Evolutionary conservation across 1,140 invertebrate genomes (phyloP), one percentile per base, ranked within the genome.

Genomic region (Asbolus verrucosus): DNA sequence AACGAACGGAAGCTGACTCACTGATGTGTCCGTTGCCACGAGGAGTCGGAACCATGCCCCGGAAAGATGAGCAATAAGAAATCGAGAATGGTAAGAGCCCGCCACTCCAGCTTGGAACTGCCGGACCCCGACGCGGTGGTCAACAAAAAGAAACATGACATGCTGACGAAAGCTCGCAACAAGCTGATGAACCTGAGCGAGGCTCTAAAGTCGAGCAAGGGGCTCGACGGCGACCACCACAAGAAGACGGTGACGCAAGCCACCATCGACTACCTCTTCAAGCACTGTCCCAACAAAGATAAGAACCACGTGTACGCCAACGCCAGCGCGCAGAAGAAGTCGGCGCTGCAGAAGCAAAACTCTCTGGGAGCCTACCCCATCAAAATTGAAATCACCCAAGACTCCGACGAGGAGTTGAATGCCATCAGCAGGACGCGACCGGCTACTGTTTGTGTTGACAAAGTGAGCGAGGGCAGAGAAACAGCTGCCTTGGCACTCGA

Each of bases 401-500:
- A 73, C 80, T 78, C 71, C 1, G 69, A 81, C 79, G 60, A 73
- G 19, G 73, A 73, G 27, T 65, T 39, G 5, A 61, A 74, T 79
- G 81, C 76, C 79, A 83, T 77, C 73, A 84, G 30, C 80, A 82
- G 80, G 75, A 80, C 18, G 74, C 81, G 75, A 75, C 82, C 67
- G 69, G 81, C 71, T 63, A 83, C 71, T 73, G 83, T 76, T 75
- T 86, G 76, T 79, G 82, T 62, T 71, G 83, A 75, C 70, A 78
- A 71, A 19, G 62, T 65, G 15, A 65, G 81, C 79, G 73, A 84
- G 77, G 76, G 69, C 77, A 46, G 74, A 75, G 77, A 83, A 80
- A 69, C 76, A 71, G 75, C 81, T 76, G 76, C 77, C 78, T 82
- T 87, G 67, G 81, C 79, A 21, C 82, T 83, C 13, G 87, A 91